A percentile compares a stretch with the other conserved stretches of the same genome.
Conservation (phyloP, 2,888 invertebrate genomes). For the Trilocha varians region DNA sequence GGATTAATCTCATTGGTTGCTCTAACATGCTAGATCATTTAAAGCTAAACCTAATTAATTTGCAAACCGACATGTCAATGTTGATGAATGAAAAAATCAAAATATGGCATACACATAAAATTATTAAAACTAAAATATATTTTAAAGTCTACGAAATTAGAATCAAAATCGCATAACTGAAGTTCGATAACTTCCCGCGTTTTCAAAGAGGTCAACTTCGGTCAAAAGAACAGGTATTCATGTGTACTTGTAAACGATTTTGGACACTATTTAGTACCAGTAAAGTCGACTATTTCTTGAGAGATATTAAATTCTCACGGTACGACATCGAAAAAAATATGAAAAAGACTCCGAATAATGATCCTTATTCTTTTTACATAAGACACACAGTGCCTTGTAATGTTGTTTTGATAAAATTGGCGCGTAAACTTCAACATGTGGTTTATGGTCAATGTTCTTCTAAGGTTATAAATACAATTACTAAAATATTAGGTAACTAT, state of each 20-base stretch:
- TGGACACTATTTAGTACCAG: rapidly evolving
- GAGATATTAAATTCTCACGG: constrained; percentile 32
- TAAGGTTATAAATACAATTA: background rate
- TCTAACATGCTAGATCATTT: too few relatives aligned
- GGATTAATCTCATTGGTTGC: too few relatives aligned
- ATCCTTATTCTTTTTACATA: constrained; percentile 3
- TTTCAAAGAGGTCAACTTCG: constrained; percentile 42
- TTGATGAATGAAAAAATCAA: background rate
- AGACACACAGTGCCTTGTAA: background rate
- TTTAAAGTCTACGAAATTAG: background rate
- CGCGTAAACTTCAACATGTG: constrained; percentile 7
- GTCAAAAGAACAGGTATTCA: constrained; percentile 56
- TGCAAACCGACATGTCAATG: too few relatives aligned
- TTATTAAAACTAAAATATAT: background rate
- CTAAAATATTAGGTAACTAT: background rate
- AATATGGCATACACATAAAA: background rate
- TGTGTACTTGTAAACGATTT: constrained; percentile 9
- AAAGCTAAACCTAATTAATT: too few relatives aligned
- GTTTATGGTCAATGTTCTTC: constrained; percentile 15
- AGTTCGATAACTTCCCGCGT: background rate
- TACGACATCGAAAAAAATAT: constrained; percentile 20
- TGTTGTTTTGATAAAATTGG: background rate
- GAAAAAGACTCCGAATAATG: constrained; percentile 1
- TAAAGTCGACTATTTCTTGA: constrained; percentile 12
- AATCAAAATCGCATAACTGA: background rate